Base-by-base conservation (phyloP, 1,140 invertebrate species). In the Marisa cornuarietis region DNA sequence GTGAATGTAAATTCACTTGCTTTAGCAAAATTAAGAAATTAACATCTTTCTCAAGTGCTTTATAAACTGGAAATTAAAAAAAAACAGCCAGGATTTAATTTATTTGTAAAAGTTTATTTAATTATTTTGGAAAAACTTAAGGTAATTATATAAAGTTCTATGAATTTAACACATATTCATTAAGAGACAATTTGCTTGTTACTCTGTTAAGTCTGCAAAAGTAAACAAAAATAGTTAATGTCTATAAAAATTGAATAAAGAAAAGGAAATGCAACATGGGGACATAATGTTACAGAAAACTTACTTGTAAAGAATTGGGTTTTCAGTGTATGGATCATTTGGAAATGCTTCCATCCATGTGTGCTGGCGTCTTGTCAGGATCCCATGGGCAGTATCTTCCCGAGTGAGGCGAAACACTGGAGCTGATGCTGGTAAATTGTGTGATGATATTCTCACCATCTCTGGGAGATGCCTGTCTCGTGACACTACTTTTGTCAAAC, bases 221-320 rank as follows among this genome's bases (percentile, higher is more conserved):
- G 62, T 63, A 63, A 62, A 76, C 4, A 62, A 62, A 14, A 20
- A 76, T 2, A 63, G 16, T 20, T 20, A 51, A 24, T 61, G 18
- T 18, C 42, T 54, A 14, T 54, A 54, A n/a, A 69, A 22, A 14
- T 51, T 58, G 26, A 71, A 69, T 31, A 69, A 42, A 13, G 51
- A 73, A 51, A 65, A 72, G 14, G 73, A 51, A 66, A 71, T 18
- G 13, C 31, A 42, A 42, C 31, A 42, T 42, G 31, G 6, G 31
- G 31, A 73, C 42, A 61, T 18, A 74, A 6, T 54, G 22, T 54
- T 24, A 74, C n/a, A 58, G 63, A 24, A 58, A n/a, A 49, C 87
- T 81, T 85, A 89, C 90, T 88, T 90, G 79, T 88, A 87, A 14
- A 89, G 65, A 52, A 90, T 86, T 71, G 89, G 89, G 81, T 90